These are phyloP conservation scores for Eucidaris tribuloides DNA, from an alignment of 35 echinoderm and acorn worm genomes.

Conservation along the genomic window DNA sequence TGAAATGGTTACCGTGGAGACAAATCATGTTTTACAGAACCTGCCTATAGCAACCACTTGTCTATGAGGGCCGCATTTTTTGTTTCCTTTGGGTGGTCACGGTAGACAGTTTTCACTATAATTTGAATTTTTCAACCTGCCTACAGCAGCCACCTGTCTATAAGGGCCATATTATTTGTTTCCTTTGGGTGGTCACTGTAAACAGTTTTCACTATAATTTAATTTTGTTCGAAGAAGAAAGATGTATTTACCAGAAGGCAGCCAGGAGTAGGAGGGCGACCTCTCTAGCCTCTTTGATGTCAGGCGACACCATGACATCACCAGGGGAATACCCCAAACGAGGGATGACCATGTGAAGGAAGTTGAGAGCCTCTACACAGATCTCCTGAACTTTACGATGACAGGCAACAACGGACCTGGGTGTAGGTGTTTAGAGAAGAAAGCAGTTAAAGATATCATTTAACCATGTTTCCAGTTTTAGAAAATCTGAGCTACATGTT, in stretches of 20 bases:
- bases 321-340: neutral
- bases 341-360: constrained; percentile 33
- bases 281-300: constrained; percentile 52
- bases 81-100: too few relatives aligned
- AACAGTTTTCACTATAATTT: neutral
- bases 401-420: neutral
- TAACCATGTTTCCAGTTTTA: neutral
- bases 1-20: too few relatives aligned
- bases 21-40: neutral
- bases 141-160: neutral
- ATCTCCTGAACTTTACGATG: constrained; percentile 64
- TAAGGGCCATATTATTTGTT: neutral
- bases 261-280: constrained; percentile 40
- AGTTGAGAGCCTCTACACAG: constrained; percentile 44
- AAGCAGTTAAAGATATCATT: neutral
- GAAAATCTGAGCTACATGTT: neutral
- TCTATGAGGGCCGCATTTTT: too few relatives aligned
- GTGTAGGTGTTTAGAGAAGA: neutral
- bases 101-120: too few relatives aligned
- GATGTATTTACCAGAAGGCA: constrained; percentile 59
- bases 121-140: too few relatives aligned
- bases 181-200: neutral
- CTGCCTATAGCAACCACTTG: too few relatives aligned
- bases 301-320: constrained; percentile 23
- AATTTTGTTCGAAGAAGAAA: neutral